Base-by-base conservation (phyloP, 2,888 invertebrate genomes). In the Lathronympha strigana region DNA sequence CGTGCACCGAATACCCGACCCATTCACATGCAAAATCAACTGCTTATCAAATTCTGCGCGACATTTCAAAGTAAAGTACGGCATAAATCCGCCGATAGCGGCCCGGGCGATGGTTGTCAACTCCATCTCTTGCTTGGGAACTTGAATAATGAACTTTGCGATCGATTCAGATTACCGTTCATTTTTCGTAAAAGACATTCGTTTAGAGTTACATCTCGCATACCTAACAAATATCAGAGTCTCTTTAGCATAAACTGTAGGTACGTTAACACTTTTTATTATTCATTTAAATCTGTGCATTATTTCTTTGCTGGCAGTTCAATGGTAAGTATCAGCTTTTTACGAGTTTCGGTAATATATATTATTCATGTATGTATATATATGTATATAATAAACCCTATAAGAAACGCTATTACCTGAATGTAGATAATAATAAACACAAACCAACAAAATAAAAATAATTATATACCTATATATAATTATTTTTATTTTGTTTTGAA, bases 21-120 rank as follows among this genome's bases (percentile, higher is more conserved):
- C 74, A 86, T 88, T 88, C 85, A 84, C 84, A 90, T 90, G 88
- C 88, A 87, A 88, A 90, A 85, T 81, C 82, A 78, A 82, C 79
- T 80, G 75, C 77, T 83, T 77, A 78, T 77, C 75, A 75, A 83
- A 83, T 77, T 77, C 77, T 70, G 76, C 73, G 76, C 79, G 79
- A 81, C 77, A 76, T 76, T 79, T 70, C 67, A 76, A 77, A 79
- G 76, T 75, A 77, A 77, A 74, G 71, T 70, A 69, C 71, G 69
- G 72, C 74, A 82, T 82, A 84, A 83, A 84, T 83, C 79, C 68
- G 33, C 63, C 67, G 67, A 74, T 73, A 73, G 47, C 72, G 67
- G 69, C 63, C 70, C 74, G 73, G 72, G 74, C 64, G 72, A 66
- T 69, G 67, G 64, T 63, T 66, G 61, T 67, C 69, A 70, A 70